Evolutionary conservation across 2,888 invertebrate species (phyloP).

Genomic region (Rotaria magnacalcarata): DNA sequence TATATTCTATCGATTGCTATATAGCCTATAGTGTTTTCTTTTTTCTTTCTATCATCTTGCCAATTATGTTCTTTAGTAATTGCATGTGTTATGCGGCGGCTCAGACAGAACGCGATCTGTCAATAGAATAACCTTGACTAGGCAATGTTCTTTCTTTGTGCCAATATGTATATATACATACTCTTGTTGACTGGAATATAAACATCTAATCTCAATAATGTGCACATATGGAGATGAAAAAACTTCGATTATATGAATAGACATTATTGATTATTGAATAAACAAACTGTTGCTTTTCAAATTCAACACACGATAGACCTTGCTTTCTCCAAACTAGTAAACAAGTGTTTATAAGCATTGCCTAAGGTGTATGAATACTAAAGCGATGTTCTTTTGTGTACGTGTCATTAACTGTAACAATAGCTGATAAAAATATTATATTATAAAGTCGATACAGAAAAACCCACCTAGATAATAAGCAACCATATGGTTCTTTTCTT

Average conservation of each 20-base stretch:
- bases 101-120: neutral
- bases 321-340: neutral
- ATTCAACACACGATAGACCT: neutral
- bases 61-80: slow-evolving; percentile 24
- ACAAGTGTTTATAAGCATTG: neutral
- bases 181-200: neutral
- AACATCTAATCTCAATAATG: slow-evolving; percentile 12
- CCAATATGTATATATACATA: neutral
- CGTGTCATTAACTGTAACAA: neutral
- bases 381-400: neutral
- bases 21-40: neutral
- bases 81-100: neutral
- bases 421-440: neutral
- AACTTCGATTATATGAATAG: neutral
- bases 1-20: neutral
- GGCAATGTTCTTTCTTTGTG: neutral
- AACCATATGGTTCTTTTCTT: neutral
- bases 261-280: neutral
- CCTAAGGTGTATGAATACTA: neutral
- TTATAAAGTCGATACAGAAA: neutral
- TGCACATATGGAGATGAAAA: neutral
- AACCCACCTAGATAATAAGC: neutral
- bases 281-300: neutral
- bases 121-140: neutral
- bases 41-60: neutral